Base-by-base conservation (phyloP, 2,888 invertebrate genomes). In the Stenodera caucasica region DNA sequence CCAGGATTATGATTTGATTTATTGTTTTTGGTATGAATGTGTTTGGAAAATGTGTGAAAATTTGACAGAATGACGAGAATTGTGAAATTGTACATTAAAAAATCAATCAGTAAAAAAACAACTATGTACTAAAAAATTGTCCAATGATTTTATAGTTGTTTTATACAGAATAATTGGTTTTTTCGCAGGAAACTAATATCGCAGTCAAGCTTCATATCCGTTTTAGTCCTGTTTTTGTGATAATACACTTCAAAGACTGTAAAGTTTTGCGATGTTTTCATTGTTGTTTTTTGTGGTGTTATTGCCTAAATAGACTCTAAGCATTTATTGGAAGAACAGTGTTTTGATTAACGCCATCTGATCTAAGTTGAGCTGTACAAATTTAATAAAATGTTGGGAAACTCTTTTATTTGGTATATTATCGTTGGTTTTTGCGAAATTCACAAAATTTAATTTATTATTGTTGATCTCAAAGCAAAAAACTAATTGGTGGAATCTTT, bases 401-500 rank as follows among this genome's bases (percentile, higher is more conserved):
- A n/a, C n/a, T n/a, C n/a, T n/a, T n/a, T n/a, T n/a, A 37, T 45
- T 45, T 45, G 6, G 6, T n/a, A 5, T 23, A 11, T 12, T 23
- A 1, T 45, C n/a, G 7, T 45, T 45, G 11, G 11, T 6, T 11
- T 1, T 45, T 12, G 2, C 12, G 18, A 5, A 45, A 45, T n/a
- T 45, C 45, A 21, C 23, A 45, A 45, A 18, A 23, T 45, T 45
- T n/a, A 3, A 21, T 45, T 45, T 45, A 21, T 21, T 37, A 18
- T 45, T 45, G 45, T 45, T 45, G 23, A 45, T 23, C 33, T 53
- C 4, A 5, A 35, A 53, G 33, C 33, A 33, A 53, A 35, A 15
- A 33, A 18, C 33, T 53, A 53, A 53, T 53, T 53, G 53, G 33
- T 50, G 55, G 49, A 53, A 26, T 23, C 49, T 26, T 23, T 23